A percentile compares a stretch with the other conserved stretches of the same genome.
phyloP scores from a whole-genome alignment of 1,140 invertebrate species.

The Drosophila pachea region DNA sequence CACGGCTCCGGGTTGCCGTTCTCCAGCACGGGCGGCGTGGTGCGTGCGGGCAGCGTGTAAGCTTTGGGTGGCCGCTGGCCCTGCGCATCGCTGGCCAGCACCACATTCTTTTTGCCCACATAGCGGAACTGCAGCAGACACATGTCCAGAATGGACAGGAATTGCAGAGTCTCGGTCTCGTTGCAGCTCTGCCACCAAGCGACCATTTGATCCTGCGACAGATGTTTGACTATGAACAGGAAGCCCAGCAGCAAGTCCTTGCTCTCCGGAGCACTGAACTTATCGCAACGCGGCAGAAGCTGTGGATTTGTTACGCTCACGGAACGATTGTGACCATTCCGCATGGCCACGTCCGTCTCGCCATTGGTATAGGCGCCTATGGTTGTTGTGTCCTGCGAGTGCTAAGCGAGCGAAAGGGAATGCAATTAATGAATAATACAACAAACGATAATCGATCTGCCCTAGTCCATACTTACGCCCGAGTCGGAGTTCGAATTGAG shows the following conservation, averaged over 20 bases:
- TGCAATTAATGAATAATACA: too few relatives aligned
- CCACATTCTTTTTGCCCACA: constrained; percentile 88
- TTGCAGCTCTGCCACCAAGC: constrained; percentile 93
- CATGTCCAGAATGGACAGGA: constrained; percentile 70
- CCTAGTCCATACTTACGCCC: constrained; percentile 48
- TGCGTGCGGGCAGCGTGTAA: constrained; percentile 57
- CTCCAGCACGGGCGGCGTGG: constrained; percentile 40
- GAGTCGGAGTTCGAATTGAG: constrained; percentile 77
- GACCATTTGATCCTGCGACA: constrained; percentile 92
- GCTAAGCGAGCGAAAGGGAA: constrained; percentile 16
- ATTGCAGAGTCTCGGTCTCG: constrained; percentile 70
- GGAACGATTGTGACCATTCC: constrained; percentile 79
- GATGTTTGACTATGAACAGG: constrained; percentile 93
- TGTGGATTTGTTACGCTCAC: constrained; percentile 82
- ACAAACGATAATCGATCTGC: too few relatives aligned
- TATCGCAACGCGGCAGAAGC: constrained; percentile 84
- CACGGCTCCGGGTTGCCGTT: constrained; percentile 84
- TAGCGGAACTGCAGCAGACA: constrained; percentile 94
- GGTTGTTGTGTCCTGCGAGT: constrained; percentile 84
- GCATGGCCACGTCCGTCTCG: constrained; percentile 64
- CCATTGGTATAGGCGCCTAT: constrained; percentile 78
- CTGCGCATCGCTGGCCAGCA: constrained; percentile 79
- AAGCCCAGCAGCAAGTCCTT: constrained; percentile 94
- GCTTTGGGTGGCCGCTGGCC: constrained; percentile 38
- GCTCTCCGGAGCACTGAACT: constrained; percentile 81